These are phyloP conservation scores for Heptranchias perlo DNA, from an alignment of 2,113 vertebrate genomes.

Conservation along the genomic window DNA sequence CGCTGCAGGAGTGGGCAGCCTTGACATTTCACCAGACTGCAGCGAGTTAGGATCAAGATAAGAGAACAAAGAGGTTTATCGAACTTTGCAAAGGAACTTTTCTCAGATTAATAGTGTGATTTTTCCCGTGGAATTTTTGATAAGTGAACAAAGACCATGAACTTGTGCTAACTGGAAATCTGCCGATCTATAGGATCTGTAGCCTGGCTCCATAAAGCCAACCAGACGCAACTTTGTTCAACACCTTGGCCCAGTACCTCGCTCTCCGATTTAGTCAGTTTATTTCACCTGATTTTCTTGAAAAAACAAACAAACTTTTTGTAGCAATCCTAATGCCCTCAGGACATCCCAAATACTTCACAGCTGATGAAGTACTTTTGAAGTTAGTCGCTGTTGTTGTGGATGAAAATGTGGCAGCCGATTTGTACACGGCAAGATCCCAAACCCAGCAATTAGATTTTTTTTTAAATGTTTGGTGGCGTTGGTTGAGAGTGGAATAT, in stretches of 20 bases:
- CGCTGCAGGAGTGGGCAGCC: background rate
- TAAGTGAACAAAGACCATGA: background rate
- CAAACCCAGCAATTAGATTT: background rate
- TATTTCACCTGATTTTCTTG: background rate
- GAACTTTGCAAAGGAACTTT: background rate
- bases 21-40: background rate
- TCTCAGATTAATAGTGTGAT: background rate
- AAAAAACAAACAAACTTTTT: background rate
- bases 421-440: background rate
- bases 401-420: background rate
- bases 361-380: background rate
- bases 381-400: background rate
- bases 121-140: conserved; percentile 14
- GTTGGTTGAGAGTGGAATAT: background rate
- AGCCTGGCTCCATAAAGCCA: background rate
- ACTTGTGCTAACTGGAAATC: background rate
- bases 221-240: background rate
- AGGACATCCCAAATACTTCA: background rate
- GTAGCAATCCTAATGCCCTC: background rate
- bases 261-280: background rate
- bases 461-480: too few species aligned
- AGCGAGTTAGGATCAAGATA: background rate
- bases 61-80: background rate
- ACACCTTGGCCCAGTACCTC: background rate
- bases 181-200: background rate